Evolutionary conservation across 2,888 invertebrate genomes (phyloP).

Genomic region (Eristalinus sepulchralis): DNA sequence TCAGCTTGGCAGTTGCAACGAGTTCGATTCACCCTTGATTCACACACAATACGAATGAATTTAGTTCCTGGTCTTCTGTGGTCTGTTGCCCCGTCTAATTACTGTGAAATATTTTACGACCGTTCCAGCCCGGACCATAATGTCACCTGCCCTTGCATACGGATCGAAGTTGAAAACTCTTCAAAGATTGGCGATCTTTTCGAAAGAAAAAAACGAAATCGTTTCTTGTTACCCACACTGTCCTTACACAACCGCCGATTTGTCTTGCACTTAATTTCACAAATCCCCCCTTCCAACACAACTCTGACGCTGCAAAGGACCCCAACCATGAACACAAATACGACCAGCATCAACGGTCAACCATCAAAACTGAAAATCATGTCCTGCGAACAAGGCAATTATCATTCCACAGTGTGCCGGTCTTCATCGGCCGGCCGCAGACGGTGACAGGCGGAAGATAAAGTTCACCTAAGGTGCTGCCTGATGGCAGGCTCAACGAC

Average conservation of each 20-base stretch:
- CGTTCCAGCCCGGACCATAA: too few species aligned
- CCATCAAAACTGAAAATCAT: conserved; percentile 51
- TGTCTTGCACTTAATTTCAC: background rate
- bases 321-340: background rate
- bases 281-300: background rate
- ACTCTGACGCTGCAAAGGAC: background rate
- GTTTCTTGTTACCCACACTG: background rate
- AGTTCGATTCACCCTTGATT: too few species aligned
- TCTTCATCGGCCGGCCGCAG: conserved; percentile 23
- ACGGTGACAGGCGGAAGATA: conserved; percentile 32
- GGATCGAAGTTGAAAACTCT: too few species aligned
- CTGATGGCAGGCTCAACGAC: conserved; percentile 6
- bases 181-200: too few species aligned
- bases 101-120: too few species aligned
- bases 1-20: too few species aligned
- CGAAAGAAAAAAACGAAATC: too few species aligned
- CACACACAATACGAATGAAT: too few species aligned
- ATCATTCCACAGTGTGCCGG: conserved; percentile 31
- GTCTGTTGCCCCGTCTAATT: too few species aligned
- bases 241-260: background rate
- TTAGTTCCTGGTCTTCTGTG: too few species aligned
- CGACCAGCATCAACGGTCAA: background rate
- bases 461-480: conserved; percentile 46
- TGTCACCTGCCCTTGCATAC: too few species aligned
- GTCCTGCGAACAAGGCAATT: conserved; percentile 60